These are phyloP conservation scores for Pangasianodon gigas DNA, from an alignment of 2,113 vertebrate genomes.

Conservation along the genomic window DNA sequence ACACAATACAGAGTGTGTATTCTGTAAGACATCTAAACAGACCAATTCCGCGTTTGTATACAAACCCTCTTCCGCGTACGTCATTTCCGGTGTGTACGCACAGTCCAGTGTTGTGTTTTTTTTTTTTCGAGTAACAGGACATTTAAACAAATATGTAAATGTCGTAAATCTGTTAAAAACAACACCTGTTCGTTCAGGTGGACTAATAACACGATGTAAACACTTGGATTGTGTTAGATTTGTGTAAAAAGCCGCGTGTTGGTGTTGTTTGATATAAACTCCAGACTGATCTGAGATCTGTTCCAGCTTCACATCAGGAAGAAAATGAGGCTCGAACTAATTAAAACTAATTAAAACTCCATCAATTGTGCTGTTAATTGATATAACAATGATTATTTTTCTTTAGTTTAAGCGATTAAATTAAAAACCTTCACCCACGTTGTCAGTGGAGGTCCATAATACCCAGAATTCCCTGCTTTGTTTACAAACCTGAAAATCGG, in stretches of 20 bases:
- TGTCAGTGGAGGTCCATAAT: not conserved
- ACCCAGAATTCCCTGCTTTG: slow-evolving; percentile 32
- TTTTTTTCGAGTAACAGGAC: not conserved
- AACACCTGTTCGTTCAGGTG: not conserved
- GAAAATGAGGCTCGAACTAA: not conserved
- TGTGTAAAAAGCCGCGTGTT: not conserved
- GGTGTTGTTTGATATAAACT: not conserved
- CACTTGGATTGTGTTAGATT: not conserved
- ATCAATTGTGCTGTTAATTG: too few relatives aligned
- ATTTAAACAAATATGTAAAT: not conserved
- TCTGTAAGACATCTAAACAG: not conserved
- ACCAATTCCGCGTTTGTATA: slow-evolving; percentile 8
- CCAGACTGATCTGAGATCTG: slow-evolving; percentile 21
- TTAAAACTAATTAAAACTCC: not conserved
- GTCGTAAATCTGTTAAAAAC: not conserved
- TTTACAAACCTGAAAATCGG: slow-evolving; percentile 15
- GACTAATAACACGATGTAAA: not conserved
- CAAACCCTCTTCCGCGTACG: not conserved
- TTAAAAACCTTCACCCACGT: too few relatives aligned
- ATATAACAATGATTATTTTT: not conserved
- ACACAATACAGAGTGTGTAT: too few relatives aligned
- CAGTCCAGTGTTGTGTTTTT: not conserved
- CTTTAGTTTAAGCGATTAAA: not conserved
- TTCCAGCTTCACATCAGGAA: not conserved
- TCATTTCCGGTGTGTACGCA: not conserved